phyloP scores from a whole-genome alignment of 2,113 vertebrate genomes.

The Tautogolabrus adspersus region DNA sequence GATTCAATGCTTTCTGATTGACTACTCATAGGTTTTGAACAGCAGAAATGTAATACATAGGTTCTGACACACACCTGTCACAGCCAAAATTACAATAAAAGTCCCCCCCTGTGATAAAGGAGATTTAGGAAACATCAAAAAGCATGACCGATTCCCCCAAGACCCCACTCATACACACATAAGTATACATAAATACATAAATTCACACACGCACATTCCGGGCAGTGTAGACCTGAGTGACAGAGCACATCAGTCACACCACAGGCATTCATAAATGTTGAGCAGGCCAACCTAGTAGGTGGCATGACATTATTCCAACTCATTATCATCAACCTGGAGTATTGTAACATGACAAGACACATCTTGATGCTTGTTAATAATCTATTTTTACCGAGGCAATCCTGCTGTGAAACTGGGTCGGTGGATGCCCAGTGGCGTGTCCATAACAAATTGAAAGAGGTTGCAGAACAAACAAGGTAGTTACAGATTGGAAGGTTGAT shows the following conservation, averaged over 20 bases:
- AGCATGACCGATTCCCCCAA: constrained; percentile 18
- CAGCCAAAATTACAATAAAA: constrained; percentile 39
- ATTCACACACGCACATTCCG: constrained; percentile 21
- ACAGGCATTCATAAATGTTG: constrained; percentile 58
- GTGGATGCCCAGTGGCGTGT: constrained; percentile 46
- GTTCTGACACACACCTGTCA: constrained; percentile 55
- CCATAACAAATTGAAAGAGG: constrained; percentile 27
- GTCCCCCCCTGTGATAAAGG: constrained; percentile 33
- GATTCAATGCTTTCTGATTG: constrained; percentile 47
- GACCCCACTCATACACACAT: background rate
- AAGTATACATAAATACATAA: constrained; percentile 47
- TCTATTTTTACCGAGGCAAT: constrained; percentile 60
- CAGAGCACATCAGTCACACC: constrained; percentile 60
- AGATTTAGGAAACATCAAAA: constrained; percentile 50
- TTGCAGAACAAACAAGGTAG: constrained; percentile 9
- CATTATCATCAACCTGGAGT: constrained; percentile 66
- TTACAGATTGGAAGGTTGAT: background rate
- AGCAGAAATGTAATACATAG: constrained; percentile 72
- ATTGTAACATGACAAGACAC: constrained; percentile 49
- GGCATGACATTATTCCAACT: constrained; percentile 66
- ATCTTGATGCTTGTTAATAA: constrained; percentile 54
- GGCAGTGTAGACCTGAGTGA: constrained; percentile 25
- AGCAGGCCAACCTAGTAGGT: constrained; percentile 55
- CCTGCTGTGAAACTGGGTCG: constrained; percentile 31
- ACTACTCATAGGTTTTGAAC: constrained; percentile 39